These are phyloP conservation scores for Salmo trutta DNA, from an alignment of 2,797 vertebrate genomes.

Conservation along the genomic window DNA sequence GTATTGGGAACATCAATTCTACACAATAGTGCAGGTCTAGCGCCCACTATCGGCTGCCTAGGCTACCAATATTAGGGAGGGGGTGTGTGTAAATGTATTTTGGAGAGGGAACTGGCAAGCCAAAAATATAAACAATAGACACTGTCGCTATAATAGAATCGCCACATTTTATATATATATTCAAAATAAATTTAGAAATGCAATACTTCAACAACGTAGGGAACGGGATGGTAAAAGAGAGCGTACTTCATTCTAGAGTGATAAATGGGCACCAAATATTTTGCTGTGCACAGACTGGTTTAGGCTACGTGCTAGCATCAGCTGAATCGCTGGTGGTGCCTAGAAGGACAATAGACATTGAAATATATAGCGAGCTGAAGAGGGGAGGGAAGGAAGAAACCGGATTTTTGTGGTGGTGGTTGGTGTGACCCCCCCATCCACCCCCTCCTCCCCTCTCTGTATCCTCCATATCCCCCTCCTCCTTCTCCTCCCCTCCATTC, in stretches of 20 bases:
- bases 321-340: conserved; percentile 47
- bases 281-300: conserved; percentile 14
- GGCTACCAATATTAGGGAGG: neutral
- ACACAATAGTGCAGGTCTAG: no score
- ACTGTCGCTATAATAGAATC: neutral
- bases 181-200: neutral
- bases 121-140: neutral
- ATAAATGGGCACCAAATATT: conserved; percentile 48
- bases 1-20: no score
- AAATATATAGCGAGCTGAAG: conserved; percentile 64
- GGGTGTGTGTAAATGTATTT: neutral
- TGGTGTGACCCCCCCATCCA: conserved; percentile 63
- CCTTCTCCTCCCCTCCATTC: conserved; percentile 66
- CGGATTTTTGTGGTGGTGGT: conserved; percentile 69
- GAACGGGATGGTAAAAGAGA: neutral
- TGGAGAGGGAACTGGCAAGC: neutral
- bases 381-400: conserved; percentile 64
- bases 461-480: conserved; percentile 34
- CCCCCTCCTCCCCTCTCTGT: conserved; percentile 20
- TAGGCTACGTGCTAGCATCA: conserved; percentile 29
- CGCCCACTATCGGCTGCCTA: no score
- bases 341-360: conserved; percentile 77
- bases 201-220: neutral
- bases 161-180: neutral
- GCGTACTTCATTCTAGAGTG: neutral